phyloP scores from a whole-genome alignment of 2,888 invertebrate genomes.

The Hartigia nigra region DNA sequence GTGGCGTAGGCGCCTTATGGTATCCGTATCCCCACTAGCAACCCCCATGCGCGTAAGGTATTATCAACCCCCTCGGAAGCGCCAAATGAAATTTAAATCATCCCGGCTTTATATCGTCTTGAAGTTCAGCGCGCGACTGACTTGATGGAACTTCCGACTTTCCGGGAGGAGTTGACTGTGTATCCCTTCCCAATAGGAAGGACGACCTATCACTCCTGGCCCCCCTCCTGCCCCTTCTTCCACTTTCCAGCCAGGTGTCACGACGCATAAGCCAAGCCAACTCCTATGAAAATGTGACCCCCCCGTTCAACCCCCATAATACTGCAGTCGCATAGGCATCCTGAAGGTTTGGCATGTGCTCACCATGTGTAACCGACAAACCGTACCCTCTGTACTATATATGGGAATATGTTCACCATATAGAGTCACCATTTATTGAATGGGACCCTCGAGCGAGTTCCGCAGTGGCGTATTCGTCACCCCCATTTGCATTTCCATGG shows the following conservation, averaged over 20 bases:
- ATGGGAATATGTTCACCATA: background rate
- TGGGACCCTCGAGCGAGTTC: slow-evolving; percentile 1
- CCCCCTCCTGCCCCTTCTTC: background rate
- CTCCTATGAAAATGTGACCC: slow-evolving; percentile 44
- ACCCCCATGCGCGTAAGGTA: background rate
- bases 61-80: background rate
- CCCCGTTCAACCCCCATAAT: slow-evolving; percentile 20
- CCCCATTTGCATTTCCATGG: background rate
- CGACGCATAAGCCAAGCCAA: slow-evolving; percentile 4
- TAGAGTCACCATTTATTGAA: slow-evolving; percentile 4
- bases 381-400: background rate
- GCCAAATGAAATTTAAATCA: background rate
- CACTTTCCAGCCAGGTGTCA: slow-evolving; percentile 8
- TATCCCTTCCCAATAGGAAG: slow-evolving; percentile 1
- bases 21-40: background rate
- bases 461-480: slow-evolving; percentile 2
- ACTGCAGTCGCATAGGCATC: background rate
- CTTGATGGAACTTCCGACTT: slow-evolving; percentile 52
- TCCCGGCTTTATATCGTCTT: background rate
- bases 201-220: background rate
- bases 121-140: slow-evolving; percentile 36
- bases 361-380: slow-evolving; percentile 41
- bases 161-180: slow-evolving; percentile 36
- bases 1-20: slow-evolving; percentile 31
- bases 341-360: slow-evolving; percentile 21